Evolutionary conservation across 1,140 invertebrate species (phyloP).

Genomic region (Pomacea maculata): DNA sequence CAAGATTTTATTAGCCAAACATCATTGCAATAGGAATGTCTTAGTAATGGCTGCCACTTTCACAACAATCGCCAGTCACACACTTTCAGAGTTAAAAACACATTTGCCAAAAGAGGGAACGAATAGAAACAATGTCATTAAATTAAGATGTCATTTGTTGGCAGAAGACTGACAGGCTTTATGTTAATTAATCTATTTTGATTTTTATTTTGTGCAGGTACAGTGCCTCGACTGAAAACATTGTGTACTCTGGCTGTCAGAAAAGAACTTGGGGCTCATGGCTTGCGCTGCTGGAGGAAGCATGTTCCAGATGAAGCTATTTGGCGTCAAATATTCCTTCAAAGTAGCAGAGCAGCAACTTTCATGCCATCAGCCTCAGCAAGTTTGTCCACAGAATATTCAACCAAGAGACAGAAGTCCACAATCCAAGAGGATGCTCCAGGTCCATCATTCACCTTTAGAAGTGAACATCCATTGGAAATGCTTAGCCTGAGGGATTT

Average conservation of each 20-base stretch:
- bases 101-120: too few species aligned
- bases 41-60: too few species aligned
- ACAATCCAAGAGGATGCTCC: background rate
- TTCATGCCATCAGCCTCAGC: constrained; percentile 10
- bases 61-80: too few species aligned
- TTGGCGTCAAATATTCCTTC: constrained; percentile 6
- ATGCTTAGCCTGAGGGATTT: constrained; percentile 14
- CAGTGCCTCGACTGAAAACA: constrained; percentile 13
- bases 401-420: background rate
- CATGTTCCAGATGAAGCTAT: constrained; percentile 1
- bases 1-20: too few species aligned
- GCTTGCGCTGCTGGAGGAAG: constrained; percentile 1
- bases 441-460: background rate
- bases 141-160: background rate
- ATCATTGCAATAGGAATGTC: too few species aligned
- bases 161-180: background rate
- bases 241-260: constrained; percentile 18
- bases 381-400: background rate
- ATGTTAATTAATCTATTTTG: background rate
- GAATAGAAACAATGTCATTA: too few species aligned
- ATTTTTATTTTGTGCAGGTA: background rate
- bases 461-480: constrained; percentile 2
- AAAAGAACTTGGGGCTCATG: background rate
- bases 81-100: too few species aligned
- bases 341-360: background rate